Evolutionary conservation across 2,797 vertebrate genomes (phyloP), one percentile per base, ranked within the genome.

Genomic region (Triplophysa bombifrons): DNA sequence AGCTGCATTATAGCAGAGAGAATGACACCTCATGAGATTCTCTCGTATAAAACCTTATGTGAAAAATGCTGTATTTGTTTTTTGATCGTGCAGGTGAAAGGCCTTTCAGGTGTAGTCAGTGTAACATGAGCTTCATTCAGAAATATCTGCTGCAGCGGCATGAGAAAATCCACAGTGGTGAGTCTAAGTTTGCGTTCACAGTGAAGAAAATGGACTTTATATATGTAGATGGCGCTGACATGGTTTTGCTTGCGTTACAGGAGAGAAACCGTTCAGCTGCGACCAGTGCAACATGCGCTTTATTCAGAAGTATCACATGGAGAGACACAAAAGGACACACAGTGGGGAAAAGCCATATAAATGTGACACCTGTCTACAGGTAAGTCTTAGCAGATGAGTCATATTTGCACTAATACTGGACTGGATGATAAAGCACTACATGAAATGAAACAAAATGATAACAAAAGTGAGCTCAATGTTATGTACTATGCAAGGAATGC

Each of bases 241-340:
- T 25, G 4, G 55, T n/a, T 51, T 48, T 8, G 1, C 8, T 38
- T 58, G 9, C 55, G 71, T 82, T 84, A 27, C 83, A 95, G 94
- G 98, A 83, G 98, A 99, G 90, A 99, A 99, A 90, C 98, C 98
- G 46, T 99, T 99, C 81, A 96, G 97, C 76, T 99, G 98, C 78
- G 98, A 99, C 90, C 97, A 99, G 91, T 99, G 98, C 87, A 98
- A 98, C 86, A 99, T 99, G 98, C 96, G 98, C 84, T 99, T 99
- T 90, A 99, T 99, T 90, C 98, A 99, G 93, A 99, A 99, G 92
- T 99, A 99, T 91, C 98, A 99, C 82, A 99, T 99, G 98, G 98
- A 99, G 88, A 91, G 98, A 88, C 98, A 99, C 93, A 99, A 98
- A 92, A 94, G 98, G 90, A 99, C 98, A 22, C 98, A 99, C 91